Conservation (phyloP, 2,113 vertebrate genomes). For the Rhinichthys klamathensis region DNA sequence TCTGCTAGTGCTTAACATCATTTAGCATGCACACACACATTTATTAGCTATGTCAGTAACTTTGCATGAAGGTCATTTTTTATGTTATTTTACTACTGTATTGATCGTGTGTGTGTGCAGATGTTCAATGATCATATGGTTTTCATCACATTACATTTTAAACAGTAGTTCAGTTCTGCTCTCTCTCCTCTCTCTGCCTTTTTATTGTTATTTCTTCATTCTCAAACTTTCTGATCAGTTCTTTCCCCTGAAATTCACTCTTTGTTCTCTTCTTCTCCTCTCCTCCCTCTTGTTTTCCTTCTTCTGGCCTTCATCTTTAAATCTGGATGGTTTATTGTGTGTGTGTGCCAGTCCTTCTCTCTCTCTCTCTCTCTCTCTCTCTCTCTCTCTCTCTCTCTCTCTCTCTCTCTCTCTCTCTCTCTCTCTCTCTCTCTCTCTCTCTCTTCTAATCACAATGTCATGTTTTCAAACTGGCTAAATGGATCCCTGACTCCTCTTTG, state of each 20-base stretch:
- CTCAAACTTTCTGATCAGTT: slow-evolving; percentile 1
- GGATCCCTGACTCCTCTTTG: slow-evolving; percentile 74
- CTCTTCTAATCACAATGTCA: slow-evolving; percentile 71
- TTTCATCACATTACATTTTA: slow-evolving; percentile 70
- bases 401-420: slow-evolving; percentile 42
- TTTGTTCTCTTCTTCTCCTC: slow-evolving; percentile 24
- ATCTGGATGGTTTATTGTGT: slow-evolving; percentile 27
- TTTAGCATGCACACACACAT: background rate
- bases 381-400: slow-evolving; percentile 30
- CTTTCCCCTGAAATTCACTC: slow-evolving; percentile 25
- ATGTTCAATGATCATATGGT: slow-evolving; percentile 74
- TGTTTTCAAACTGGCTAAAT: slow-evolving; percentile 74
- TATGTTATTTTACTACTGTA: background rate
- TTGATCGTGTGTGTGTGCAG: slow-evolving; percentile 23
- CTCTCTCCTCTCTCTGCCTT: slow-evolving; percentile 44
- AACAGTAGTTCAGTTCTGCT: slow-evolving; percentile 76
- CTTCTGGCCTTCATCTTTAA: background rate
- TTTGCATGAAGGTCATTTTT: background rate
- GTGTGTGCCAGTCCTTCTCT: slow-evolving; percentile 14
- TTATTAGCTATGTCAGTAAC: slow-evolving; percentile 4
- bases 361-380: slow-evolving; percentile 5
- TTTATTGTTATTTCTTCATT: slow-evolving; percentile 42
- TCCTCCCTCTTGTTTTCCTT: slow-evolving; percentile 12
- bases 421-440: slow-evolving; percentile 30
- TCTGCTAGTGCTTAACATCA: background rate